Evolutionary conservation across 2,113 vertebrate species (phyloP), one percentile per base, ranked within the genome.

Genomic region (Rhea pennata): DNA sequence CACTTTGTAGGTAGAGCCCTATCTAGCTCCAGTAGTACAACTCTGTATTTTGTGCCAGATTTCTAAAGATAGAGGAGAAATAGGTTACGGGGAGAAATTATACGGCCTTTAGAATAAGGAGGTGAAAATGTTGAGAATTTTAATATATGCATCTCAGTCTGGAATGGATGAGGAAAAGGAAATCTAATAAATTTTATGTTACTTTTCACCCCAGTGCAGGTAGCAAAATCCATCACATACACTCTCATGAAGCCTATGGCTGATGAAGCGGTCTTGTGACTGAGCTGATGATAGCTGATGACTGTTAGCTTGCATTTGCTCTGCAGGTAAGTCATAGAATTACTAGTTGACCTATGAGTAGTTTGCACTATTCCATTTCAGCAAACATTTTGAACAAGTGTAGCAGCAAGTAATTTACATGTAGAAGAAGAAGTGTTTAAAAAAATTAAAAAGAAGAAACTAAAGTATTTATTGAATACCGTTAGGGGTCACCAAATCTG

Each of bases 141-240:
- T 20, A 70, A 13, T 69, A 40, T 12, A 10, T 14, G 26, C 29
- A 21, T 84, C 89, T 5, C n/a, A 46, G 29, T 15, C 40, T 79
- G 46, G 81, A 79, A 66, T 15, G 39, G 27, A 81, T 92, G 29
- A 26, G 29, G 11, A 73, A 58, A 53, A 50, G 4, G 15, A 70
- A 74, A 20, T 17, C 26, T 88, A 84, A 87, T 87, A 81, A 81
- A 96, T 93, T 84, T 92, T 93, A 61, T 56, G 87, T 92, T 88
- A 12, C 39, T 31, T 87, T 87, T 92, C 70, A 78, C 84, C 51
- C 33, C 46, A 50, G 51, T 78, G 56, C 80, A 93, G 76, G 91
- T 92, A 73, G 46, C 72, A 84, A 19, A 76, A 88, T 81, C 80
- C 67, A 64, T 84, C 80, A n/a, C 42, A 2, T 6, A 4, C 15